Evolutionary conservation across 1,140 invertebrate species (phyloP), one percentile per base, ranked within the genome.

Genomic region (Mycetomoellerius zeteki): DNA sequence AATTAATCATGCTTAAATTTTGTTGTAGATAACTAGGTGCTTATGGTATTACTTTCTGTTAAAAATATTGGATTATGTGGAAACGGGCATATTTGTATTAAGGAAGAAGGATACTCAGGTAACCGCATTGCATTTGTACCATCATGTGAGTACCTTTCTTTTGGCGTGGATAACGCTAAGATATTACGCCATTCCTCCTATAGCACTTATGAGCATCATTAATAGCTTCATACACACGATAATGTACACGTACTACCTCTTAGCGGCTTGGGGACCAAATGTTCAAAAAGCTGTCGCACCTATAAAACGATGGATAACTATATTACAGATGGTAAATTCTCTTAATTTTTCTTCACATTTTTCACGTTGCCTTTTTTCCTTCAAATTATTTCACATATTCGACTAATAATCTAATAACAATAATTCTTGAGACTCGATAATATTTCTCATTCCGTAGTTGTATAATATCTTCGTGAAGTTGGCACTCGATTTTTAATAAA

Each of bases 81-180:
- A 95, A 77, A 95, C 95, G 0, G 10, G 96, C 89, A 96, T 97
- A 90, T 97, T 97, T 92, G 93, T 97, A 19, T 88, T 97, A 30
- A 94, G 97, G n/a, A 97, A 97, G 92, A 97, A 97, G 89, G 92
- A 96, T 12, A 96, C 96, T 7, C 97, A 98, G 92, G 95, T 97
- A 14, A 96, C 97, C 2, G 96, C 96, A 89, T 94, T 98, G 7
- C 97, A 98, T 89, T 90, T 97, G 4, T 97, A 97, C 85, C 97
- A 97, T 94, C 97, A 97, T 88, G 93, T 96, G 62, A 96, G 96
- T 64, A 96, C 97, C 52, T 92, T 96, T 47, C 43, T 95, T 0
- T 91, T 97, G 0, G 95, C 96, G 5, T 85, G 62, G 80, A 0
- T 52, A 0, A 1, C 0, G 14, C 0, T 56, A 58, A 87, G 73